Evolutionary conservation across 2,113 vertebrate species (phyloP).

Genomic region (Salvelinus alpinus): DNA sequence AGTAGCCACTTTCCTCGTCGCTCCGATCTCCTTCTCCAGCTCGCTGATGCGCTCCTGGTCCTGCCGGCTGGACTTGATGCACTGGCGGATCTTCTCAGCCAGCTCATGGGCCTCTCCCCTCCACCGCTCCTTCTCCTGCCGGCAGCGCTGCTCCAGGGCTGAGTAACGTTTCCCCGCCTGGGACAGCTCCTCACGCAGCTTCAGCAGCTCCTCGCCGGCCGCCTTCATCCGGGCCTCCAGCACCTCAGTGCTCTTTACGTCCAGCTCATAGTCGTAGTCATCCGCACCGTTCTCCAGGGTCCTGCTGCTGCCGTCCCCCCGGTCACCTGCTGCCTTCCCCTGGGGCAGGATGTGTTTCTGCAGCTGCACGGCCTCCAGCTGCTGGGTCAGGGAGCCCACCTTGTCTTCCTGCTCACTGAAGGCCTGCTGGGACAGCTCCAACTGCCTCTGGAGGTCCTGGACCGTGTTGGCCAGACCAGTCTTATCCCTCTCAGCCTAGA

Average conservation of each 20-base stretch:
- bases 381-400: constrained; percentile 69
- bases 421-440: constrained; percentile 72
- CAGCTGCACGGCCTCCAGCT: constrained; percentile 59
- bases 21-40: constrained; percentile 78
- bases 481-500: constrained; percentile 79
- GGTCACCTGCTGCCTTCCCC: constrained; percentile 26
- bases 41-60: constrained; percentile 77
- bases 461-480: constrained; percentile 66
- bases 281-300: constrained; percentile 32
- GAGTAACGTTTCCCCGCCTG: constrained; percentile 68
- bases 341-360: constrained; percentile 5
- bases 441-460: constrained; percentile 77
- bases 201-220: constrained; percentile 69
- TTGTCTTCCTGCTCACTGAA: constrained; percentile 75
- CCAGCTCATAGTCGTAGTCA: constrained; percentile 69
- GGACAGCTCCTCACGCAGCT: constrained; percentile 74
- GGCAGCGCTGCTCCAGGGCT: constrained; percentile 69
- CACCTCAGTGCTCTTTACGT: constrained; percentile 72
- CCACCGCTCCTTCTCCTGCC: constrained; percentile 77
- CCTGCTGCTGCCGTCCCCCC: constrained; percentile 16
- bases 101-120: constrained; percentile 73
- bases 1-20: constrained; percentile 71
- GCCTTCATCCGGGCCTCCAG: constrained; percentile 69
- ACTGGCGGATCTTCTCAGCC: constrained; percentile 76
- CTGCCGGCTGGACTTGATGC: constrained; percentile 73